phyloP scores from a whole-genome alignment of 2,113 vertebrate species.

The Oryzias curvinotus region DNA sequence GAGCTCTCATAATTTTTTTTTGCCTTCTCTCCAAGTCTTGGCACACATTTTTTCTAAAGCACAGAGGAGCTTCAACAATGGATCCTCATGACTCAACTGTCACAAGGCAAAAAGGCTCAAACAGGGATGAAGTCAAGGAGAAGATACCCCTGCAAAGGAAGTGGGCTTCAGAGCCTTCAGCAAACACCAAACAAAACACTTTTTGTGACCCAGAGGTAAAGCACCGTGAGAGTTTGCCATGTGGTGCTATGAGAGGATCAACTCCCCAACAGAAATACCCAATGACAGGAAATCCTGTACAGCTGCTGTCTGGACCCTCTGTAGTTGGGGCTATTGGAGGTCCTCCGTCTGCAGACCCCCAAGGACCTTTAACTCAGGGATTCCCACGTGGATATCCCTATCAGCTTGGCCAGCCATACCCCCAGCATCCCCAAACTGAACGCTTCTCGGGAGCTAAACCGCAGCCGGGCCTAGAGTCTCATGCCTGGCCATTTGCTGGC shows the following conservation, averaged over 20 bases:
- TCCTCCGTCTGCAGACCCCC: slow-evolving; percentile 83
- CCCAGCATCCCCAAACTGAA: slow-evolving; percentile 89
- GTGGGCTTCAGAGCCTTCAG: slow-evolving; percentile 90
- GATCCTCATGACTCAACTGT: slow-evolving; percentile 87
- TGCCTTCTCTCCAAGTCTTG: slow-evolving; percentile 12
- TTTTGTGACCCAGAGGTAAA: slow-evolving; percentile 85
- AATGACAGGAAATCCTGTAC: slow-evolving; percentile 77
- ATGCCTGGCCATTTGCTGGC: slow-evolving; percentile 89
- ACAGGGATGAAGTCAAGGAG: slow-evolving; percentile 85
- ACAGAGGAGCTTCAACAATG: slow-evolving; percentile 78
- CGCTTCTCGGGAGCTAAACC: slow-evolving; percentile 89
- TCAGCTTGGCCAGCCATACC: slow-evolving; percentile 89
- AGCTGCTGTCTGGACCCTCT: slow-evolving; percentile 77
- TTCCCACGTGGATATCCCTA: slow-evolving; percentile 85
- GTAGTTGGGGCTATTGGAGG: slow-evolving; percentile 71
- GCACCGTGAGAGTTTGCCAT: slow-evolving; percentile 83
- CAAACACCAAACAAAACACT: slow-evolving; percentile 86
- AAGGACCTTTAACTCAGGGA: slow-evolving; percentile 80
- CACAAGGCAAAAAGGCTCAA: slow-evolving; percentile 88
- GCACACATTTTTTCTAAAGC: slow-evolving; percentile 13
- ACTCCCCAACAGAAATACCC: slow-evolving; percentile 82
- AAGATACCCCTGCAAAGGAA: slow-evolving; percentile 84
- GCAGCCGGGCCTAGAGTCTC: slow-evolving; percentile 89
- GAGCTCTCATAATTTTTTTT: slow-evolving; percentile 65
- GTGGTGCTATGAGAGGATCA: slow-evolving; percentile 72